These are phyloP conservation scores for Zele albiditarsus DNA, from an alignment of 2,888 invertebrate species.

Conservation along the genomic window DNA sequence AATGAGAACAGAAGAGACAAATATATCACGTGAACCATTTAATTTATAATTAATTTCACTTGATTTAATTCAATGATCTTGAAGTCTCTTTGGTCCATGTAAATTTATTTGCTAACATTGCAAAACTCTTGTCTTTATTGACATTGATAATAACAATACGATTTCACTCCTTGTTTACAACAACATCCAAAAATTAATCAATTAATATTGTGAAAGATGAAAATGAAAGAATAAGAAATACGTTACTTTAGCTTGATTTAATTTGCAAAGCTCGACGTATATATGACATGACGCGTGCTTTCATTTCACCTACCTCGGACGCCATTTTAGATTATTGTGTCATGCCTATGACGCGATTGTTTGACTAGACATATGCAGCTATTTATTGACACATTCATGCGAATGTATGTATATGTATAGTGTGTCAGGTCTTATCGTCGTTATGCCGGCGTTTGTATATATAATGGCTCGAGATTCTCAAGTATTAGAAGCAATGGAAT, in stretches of 20 bases:
- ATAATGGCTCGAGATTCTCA: background rate
- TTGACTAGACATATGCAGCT: constrained; percentile 23
- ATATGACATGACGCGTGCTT: background rate
- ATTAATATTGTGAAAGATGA: too few relatives aligned
- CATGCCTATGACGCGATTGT: constrained; percentile 29
- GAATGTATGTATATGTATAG: background rate
- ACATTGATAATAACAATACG: too few relatives aligned
- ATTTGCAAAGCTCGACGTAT: background rate
- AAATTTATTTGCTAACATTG: too few relatives aligned
- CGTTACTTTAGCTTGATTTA: background rate
- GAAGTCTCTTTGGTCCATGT: background rate
- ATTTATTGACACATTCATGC: background rate
- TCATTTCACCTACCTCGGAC: constrained; percentile 26
- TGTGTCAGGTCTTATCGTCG: constrained; percentile 18
- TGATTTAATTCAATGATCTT: background rate
- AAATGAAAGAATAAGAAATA: too few relatives aligned
- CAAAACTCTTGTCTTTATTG: too few relatives aligned
- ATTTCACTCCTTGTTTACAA: too few relatives aligned
- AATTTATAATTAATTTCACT: background rate
- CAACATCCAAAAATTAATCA: too few relatives aligned
- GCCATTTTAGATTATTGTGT: constrained; percentile 42
- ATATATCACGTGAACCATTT: too few relatives aligned
- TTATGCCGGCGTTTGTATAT: background rate
- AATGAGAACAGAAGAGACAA: background rate
- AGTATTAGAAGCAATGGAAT: background rate